A percentile compares a stretch with the other conserved stretches of the same genome.
These are phyloP conservation scores for Plecotus auritus DNA, from an alignment of 2,113 vertebrate species.

Conservation along the genomic window DNA sequence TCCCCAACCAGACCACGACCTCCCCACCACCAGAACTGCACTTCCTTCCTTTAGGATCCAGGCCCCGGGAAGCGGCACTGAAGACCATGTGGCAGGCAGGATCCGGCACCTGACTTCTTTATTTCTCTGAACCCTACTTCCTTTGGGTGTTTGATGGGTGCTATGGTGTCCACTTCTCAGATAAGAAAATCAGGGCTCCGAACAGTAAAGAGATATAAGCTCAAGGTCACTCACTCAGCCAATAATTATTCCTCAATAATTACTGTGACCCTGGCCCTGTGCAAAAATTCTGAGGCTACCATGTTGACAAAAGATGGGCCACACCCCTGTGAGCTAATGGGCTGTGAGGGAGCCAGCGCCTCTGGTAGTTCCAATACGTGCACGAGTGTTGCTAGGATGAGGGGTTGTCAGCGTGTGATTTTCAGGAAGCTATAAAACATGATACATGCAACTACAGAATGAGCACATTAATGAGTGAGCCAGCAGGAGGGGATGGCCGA, in stretches of 20 bases:
- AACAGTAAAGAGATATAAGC: neutral
- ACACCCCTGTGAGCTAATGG: neutral
- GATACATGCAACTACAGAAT: neutral
- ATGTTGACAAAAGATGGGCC: neutral
- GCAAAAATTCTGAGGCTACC: neutral
- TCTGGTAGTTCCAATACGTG: neutral
- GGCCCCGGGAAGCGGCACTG: neutral
- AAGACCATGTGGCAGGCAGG: neutral
- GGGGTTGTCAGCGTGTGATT: neutral
- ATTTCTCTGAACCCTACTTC: neutral
- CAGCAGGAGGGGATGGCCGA: neutral
- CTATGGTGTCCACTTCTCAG: neutral
- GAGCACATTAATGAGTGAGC: neutral
- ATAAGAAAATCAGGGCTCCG: neutral
- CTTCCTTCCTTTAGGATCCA: neutral
- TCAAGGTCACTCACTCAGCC: neutral
- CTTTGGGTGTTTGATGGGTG: neutral
- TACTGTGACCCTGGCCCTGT: neutral
- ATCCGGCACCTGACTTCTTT: neutral
- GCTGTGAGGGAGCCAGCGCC: neutral
- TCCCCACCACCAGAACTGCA: neutral
- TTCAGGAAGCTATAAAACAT: neutral
- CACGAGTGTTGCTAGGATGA: accelerated
- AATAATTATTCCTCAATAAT: neutral
- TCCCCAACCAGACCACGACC: no score